Evolutionary conservation across 2,113 vertebrate species (phyloP).

Genomic region (Chionodraco myersi): DNA sequence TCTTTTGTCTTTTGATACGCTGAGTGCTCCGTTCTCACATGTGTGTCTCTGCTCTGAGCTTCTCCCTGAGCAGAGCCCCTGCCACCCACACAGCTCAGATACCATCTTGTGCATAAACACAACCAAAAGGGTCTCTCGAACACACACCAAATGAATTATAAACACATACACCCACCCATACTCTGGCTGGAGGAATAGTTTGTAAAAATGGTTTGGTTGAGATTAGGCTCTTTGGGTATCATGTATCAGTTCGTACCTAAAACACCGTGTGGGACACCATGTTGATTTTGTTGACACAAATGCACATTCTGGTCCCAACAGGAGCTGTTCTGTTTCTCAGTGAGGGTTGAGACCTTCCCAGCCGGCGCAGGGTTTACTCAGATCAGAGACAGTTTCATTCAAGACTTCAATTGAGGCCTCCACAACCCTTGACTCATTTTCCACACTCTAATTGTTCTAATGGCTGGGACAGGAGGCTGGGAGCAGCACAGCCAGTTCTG

Average conservation of each 20-base stretch:
- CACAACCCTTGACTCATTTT: conserved; percentile 86
- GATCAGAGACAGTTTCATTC: conserved; percentile 82
- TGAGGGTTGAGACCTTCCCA: conserved; percentile 65
- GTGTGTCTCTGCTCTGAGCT: conserved; percentile 42
- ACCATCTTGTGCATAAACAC: conserved; percentile 55
- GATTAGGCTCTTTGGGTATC: conserved; percentile 13
- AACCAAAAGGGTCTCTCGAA: conserved; percentile 22
- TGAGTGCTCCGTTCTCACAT: conserved; percentile 18
- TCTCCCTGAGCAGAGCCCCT: conserved; percentile 33
- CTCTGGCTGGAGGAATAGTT: conserved; percentile 4
- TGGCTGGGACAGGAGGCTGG: conserved; percentile 83
- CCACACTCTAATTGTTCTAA: conserved; percentile 89
- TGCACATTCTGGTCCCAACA: not conserved
- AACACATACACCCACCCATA: conserved; percentile 19
- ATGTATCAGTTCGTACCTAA: conserved; percentile 4
- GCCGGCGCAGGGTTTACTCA: conserved; percentile 74
- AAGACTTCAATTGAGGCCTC: conserved; percentile 84
- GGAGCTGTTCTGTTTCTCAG: conserved; percentile 2
- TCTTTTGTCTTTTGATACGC: conserved; percentile 21
- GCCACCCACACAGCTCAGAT: conserved; percentile 68
- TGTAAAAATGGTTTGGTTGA: conserved; percentile 6
- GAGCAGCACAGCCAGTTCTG: conserved; percentile 83
- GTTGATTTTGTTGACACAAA: conserved; percentile 36
- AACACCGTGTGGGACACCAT: conserved; percentile 15
- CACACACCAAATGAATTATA: conserved; percentile 18